Evolutionary conservation across 2,113 vertebrate species (phyloP).

Genomic region (Gavia stellata): DNA sequence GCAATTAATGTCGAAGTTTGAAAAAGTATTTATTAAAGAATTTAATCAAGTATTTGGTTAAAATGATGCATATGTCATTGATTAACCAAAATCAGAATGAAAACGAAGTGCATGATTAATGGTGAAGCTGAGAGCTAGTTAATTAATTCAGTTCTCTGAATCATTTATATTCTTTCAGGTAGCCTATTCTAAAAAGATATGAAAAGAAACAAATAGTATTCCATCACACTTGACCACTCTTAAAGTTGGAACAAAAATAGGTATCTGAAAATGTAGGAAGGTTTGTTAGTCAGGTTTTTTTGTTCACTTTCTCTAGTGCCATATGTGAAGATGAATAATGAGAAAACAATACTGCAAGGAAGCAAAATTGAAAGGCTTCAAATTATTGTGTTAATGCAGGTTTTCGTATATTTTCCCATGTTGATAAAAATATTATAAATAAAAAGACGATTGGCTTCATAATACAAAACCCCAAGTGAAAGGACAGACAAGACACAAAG

Average conservation of each 20-base stretch:
- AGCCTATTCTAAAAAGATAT: neutral
- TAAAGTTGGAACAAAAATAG: neutral
- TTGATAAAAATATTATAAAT: neutral
- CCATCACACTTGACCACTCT: neutral
- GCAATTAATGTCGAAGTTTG: neutral
- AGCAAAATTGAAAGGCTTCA: neutral
- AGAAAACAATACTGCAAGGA: neutral
- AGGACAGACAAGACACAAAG: neutral
- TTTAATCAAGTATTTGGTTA: slow-evolving; percentile 30
- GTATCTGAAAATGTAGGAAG: neutral
- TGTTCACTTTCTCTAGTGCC: neutral
- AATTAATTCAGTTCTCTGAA: neutral
- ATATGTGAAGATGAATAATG: neutral
- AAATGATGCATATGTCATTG: slow-evolving; percentile 9
- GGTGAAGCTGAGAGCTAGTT: neutral
- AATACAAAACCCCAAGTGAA: neutral
- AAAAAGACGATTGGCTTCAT: neutral
- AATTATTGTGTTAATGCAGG: neutral
- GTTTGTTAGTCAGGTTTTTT: neutral
- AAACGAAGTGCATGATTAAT: slow-evolving; percentile 16
- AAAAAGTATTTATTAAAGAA: slow-evolving; percentile 5
- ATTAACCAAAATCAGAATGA: slow-evolving; percentile 21
- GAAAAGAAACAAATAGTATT: neutral
- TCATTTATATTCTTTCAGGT: slow-evolving; percentile 7
- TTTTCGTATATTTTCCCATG: neutral